Evolutionary conservation across 2,888 invertebrate species (phyloP).

Genomic region (Leptopilina drosophilae): DNA sequence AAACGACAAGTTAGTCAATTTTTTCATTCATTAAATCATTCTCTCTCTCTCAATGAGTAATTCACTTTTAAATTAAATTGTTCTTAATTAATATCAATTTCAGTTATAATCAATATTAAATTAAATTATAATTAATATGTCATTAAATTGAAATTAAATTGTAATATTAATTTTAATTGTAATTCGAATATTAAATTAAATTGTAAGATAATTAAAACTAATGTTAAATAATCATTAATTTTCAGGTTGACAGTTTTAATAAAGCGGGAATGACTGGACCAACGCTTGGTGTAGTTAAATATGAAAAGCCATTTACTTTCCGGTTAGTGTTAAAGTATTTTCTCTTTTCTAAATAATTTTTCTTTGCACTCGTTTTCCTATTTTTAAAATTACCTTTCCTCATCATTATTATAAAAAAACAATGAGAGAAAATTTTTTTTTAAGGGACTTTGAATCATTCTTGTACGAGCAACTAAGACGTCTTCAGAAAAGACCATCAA

Average conservation of each 20-base stretch:
- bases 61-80: too few relatives aligned
- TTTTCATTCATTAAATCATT: too few relatives aligned
- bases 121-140: too few relatives aligned
- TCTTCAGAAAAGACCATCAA: slow-evolving; percentile 82
- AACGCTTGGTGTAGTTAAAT: slow-evolving; percentile 72
- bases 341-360: slow-evolving; percentile 6
- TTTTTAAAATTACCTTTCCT: too few relatives aligned
- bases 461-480: slow-evolving; percentile 91
- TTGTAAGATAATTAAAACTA: neutral
- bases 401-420: too few relatives aligned
- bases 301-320: slow-evolving; percentile 73
- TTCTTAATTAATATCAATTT: too few relatives aligned
- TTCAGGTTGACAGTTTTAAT: slow-evolving; percentile 73
- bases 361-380: neutral
- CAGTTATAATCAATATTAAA: too few relatives aligned
- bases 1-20: slow-evolving; percentile 84
- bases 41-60: too few relatives aligned
- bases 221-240: neutral
- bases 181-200: too few relatives aligned
- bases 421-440: neutral
- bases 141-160: too few relatives aligned
- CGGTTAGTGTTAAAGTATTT: slow-evolving; percentile 60
- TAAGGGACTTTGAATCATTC: slow-evolving; percentile 87
- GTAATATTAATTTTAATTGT: too few relatives aligned
- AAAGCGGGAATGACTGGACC: slow-evolving; percentile 74